A percentile compares a stretch with the other conserved stretches of the same genome.
Conservation (phyloP, 1,140 invertebrate species). For the Steinernema khuongi region DNA sequence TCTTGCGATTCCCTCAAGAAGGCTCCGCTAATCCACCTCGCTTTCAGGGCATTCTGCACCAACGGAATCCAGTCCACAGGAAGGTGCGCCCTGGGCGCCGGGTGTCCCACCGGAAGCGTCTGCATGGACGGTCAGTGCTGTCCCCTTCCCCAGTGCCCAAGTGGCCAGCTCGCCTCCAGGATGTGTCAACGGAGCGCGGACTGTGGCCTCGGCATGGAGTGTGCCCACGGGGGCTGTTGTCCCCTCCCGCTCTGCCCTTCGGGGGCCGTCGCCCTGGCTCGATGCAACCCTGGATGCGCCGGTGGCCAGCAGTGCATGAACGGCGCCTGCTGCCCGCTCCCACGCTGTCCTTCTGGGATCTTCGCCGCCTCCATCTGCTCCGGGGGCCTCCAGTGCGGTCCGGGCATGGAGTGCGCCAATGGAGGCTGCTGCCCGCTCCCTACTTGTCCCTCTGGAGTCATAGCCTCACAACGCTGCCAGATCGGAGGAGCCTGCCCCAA, state of each 20-base stretch:
- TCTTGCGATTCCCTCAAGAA: too few relatives aligned
- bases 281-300: conserved; percentile 22
- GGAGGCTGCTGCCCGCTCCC: conserved; percentile 48
- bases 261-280: conserved; percentile 25
- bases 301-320: conserved; percentile 31
- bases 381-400: conserved; percentile 41
- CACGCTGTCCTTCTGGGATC: conserved; percentile 32
- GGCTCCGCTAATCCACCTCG: too few relatives aligned
- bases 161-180: conserved; percentile 11
- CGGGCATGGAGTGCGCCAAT: conserved; percentile 44
- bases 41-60: conserved; percentile 25
- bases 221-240: conserved; percentile 53
- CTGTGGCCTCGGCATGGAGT: conserved; percentile 42
- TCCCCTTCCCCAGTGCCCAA: conserved; percentile 33
- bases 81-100: conserved; percentile 20
- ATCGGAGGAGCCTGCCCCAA: conserved; percentile 35
- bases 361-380: conserved; percentile 37
- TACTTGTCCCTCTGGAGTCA: conserved; percentile 30
- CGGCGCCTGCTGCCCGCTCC: conserved; percentile 39
- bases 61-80: conserved; percentile 24
- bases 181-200: not conserved
- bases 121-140: conserved; percentile 38
- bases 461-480: conserved; percentile 31
- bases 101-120: conserved; percentile 23
- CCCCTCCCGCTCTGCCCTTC: conserved; percentile 52